Evolutionary conservation across 53 echinoderm and acorn worm genomes (phyloP), one percentile per base, ranked within the genome.

Genomic region (Henricia sp.): DNA sequence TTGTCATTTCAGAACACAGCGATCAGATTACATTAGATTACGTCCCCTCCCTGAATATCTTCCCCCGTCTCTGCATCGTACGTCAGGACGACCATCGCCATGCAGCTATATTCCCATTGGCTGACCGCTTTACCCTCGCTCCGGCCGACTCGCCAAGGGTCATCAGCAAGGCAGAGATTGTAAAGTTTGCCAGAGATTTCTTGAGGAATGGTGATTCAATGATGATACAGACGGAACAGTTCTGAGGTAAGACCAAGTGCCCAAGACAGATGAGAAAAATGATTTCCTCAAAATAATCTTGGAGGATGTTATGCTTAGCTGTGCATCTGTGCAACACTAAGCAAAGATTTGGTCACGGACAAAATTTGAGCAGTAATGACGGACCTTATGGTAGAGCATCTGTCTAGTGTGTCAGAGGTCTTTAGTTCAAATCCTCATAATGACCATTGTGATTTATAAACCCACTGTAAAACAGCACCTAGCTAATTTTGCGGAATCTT

Each of bases 51-150:
- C 86, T 96, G 10, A 88, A 95, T 43, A 88, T 96, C 64, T 96
- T 90, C 77, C 97, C 97, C 37, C 94, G 97, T 0, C 82, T 96
- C 4, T 92, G 92, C 55, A 86, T 96, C 51, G 90, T 96, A 6
- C 62, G 70, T 25, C 77, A 83, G 23, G 82, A 85, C 12, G 86
- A 94, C 70, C 97, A 96, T 69, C 84, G 90, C 16, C 92, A 86
- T 59, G 97, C 97, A 13, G 92, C 91, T 0, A 90, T 96, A 88
- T 92, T 82, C 75, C 97, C 97, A 13, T 23, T 64, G 11, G 76
- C 70, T 13, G 83, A 53, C n/a, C 65, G 55, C 55, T 93, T 93
- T 72, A 37, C 34, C 21, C 82, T 93, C 0, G 57, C 68, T 28
- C 78, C 85, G 11, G 76, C 74, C 29, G 16, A 74, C 53, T n/a